phyloP scores from a whole-genome alignment of 2,113 vertebrate genomes.

The Microcebus griseorufus region DNA sequence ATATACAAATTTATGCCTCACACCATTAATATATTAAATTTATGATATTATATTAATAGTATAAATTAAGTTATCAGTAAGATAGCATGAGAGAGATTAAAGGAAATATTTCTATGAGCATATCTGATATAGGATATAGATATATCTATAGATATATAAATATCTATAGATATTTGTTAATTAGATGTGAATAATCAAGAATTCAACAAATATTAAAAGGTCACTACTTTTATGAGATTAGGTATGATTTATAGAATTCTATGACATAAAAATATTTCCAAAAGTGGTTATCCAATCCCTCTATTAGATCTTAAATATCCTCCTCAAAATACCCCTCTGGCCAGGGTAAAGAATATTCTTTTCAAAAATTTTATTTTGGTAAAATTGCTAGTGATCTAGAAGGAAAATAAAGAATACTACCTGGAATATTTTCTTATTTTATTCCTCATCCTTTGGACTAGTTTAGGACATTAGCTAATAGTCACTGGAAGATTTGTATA shows the following conservation, averaged over 20 bases:
- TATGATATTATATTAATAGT: not conserved
- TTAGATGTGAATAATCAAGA: not conserved
- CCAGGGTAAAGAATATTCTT: not conserved
- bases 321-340: not conserved
- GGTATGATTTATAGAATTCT: not conserved
- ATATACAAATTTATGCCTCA: not conserved
- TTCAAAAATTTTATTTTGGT: not conserved
- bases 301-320: not conserved
- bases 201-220: not conserved
- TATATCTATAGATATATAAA: not conserved
- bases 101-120: not conserved
- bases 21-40: not conserved
- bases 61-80: not conserved
- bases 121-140: not conserved
- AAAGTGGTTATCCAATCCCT: not conserved
- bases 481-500: not conserved
- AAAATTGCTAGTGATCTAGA: not conserved
- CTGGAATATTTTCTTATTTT: not conserved
- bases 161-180: not conserved
- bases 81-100: not conserved
- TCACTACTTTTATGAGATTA: not conserved
- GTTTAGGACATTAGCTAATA: not conserved
- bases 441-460: not conserved
- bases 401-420: not conserved
- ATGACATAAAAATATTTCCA: not conserved